Conservation (phyloP, 2,888 invertebrate genomes). For the Toxonevra muliebris region DNA sequence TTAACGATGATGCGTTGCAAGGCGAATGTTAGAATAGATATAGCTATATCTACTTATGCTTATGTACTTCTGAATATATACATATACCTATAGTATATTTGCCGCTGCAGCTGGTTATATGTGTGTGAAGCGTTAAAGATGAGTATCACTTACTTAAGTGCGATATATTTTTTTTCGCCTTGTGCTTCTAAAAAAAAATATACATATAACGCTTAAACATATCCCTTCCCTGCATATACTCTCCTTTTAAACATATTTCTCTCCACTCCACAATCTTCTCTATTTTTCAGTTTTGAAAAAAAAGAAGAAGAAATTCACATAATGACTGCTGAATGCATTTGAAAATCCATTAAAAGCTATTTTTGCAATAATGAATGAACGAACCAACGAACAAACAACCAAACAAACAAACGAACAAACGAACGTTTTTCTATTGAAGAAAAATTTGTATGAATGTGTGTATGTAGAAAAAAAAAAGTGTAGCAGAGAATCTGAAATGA, state of each 20-base stretch:
- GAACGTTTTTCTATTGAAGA: no score
- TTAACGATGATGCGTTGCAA: background rate
- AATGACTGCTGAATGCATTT: constrained; percentile 44
- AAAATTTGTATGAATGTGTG: no score
- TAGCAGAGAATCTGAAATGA: no score
- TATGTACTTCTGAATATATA: background rate
- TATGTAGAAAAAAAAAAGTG: no score
- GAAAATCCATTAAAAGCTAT: constrained; percentile 63
- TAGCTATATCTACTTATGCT: background rate
- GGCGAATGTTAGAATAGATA: background rate
- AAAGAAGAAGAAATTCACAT: constrained; percentile 16
- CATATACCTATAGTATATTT: background rate
- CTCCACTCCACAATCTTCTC: no score
- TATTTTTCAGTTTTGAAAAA: no score
- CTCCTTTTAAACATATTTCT: no score
- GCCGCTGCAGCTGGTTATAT: background rate
- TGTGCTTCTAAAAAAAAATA: no score
- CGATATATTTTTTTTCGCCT: constrained; percentile 20
- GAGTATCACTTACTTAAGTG: constrained; percentile 35
- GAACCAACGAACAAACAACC: no score
- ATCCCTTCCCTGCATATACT: no score
- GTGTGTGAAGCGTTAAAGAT: constrained; percentile 33
- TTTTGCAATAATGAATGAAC: constrained; percentile 50
- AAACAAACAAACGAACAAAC: no score
- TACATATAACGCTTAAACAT: no score